Evolutionary conservation across 2,797 vertebrate genomes (phyloP).

Genomic region (Chrysocyon brachyurus): DNA sequence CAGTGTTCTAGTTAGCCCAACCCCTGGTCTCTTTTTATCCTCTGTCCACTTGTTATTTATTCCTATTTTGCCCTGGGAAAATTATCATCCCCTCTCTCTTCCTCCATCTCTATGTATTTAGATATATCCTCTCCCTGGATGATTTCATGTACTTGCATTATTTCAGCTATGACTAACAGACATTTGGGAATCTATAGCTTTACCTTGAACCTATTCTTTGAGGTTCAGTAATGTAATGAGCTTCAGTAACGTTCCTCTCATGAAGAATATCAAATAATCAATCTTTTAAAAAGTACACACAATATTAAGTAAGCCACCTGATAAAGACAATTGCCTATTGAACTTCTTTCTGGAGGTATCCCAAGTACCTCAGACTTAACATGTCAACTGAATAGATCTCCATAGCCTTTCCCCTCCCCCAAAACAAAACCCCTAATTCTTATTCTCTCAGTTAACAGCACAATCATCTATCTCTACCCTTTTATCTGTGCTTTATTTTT

Average conservation of each 20-base stretch:
- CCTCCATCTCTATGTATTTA: not conserved
- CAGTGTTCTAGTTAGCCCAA: not conserved
- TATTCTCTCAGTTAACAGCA: not conserved
- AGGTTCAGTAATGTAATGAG: not conserved
- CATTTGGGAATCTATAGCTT: not conserved
- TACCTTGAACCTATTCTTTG: not conserved
- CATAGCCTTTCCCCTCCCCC: not conserved
- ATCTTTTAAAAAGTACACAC: no score
- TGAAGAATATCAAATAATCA: no score
- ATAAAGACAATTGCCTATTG: not conserved
- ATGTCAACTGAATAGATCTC: not conserved
- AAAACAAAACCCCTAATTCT: not conserved
- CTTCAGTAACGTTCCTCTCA: no score
- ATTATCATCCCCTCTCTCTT: not conserved
- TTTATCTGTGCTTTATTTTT: slow-evolving; percentile 8
- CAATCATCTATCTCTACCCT: not conserved
- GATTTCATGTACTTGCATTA: slow-evolving; percentile 35
- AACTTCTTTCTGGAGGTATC: slow-evolving; percentile 10
- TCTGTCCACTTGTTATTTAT: slow-evolving; percentile 5
- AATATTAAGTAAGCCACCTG: no score
- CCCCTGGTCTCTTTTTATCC: not conserved
- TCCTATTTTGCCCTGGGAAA: not conserved
- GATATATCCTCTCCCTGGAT: not conserved
- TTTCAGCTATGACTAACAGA: slow-evolving; percentile 49
- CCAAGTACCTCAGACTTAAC: slow-evolving; percentile 17